Percentiles rank a stretch among this genome's conserved stretches.
Conservation (phyloP, 2,888 invertebrate genomes). For the Lordiphosa fenestrarum region DNA sequence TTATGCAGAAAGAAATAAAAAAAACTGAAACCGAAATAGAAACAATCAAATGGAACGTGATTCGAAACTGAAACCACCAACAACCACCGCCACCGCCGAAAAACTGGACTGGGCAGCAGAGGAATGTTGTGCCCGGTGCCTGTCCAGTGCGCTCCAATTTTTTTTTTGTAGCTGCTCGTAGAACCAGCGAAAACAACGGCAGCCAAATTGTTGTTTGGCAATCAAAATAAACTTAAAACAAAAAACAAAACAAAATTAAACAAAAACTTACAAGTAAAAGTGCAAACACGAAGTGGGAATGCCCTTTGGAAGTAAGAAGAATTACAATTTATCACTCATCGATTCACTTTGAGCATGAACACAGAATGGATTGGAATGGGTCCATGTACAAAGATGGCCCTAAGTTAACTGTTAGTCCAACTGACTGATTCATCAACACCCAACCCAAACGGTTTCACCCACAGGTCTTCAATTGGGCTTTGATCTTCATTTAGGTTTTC, state of each 20-base stretch:
- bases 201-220: slow-evolving; percentile 67
- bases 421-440: too few relatives aligned
- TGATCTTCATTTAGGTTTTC: too few relatives aligned
- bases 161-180: slow-evolving; percentile 29
- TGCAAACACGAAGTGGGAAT: not conserved
- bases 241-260: slow-evolving; percentile 9
- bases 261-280: slow-evolving; percentile 5
- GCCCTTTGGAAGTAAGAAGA: too few relatives aligned
- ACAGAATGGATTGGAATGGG: too few relatives aligned
- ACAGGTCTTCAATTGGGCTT: too few relatives aligned
- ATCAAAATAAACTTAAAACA: slow-evolving; percentile 52
- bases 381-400: too few relatives aligned
- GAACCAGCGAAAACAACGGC: slow-evolving; percentile 47
- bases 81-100: not conserved
- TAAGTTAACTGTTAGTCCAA: too few relatives aligned
- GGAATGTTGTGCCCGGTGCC: slow-evolving; percentile 34
- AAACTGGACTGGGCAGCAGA: slow-evolving; percentile 32
- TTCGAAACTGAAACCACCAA: slow-evolving; percentile 28
- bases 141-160: slow-evolving; percentile 52
- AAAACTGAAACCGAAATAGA: slow-evolving; percentile 11
- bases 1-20: slow-evolving; percentile 9
- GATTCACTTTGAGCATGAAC: too few relatives aligned
- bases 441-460: too few relatives aligned
- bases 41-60: slow-evolving; percentile 48
- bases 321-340: too few relatives aligned